These are phyloP conservation scores for Geotrupes spiniger DNA, from an alignment of 2,888 invertebrate species.

Conservation along the genomic window DNA sequence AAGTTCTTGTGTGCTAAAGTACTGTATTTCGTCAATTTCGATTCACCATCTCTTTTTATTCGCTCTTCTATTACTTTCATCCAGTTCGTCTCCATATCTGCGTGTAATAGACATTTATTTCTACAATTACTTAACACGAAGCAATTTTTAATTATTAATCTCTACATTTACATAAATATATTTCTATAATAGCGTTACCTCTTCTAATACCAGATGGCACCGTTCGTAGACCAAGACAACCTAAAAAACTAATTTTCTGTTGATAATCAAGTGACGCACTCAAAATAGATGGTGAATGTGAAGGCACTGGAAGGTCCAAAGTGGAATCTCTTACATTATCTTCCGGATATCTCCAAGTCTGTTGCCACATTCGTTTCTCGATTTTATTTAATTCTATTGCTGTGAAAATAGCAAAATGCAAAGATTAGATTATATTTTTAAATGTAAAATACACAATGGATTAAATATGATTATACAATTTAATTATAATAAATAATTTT, in stretches of 20 bases:
- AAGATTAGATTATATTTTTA: conserved; percentile 20
- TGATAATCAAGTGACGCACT: conserved; percentile 52
- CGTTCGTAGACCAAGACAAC: conserved; percentile 56
- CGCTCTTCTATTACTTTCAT: conserved; percentile 62
- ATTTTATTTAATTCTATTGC: conserved; percentile 61
- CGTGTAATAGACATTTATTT: background rate
- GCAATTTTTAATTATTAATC: background rate
- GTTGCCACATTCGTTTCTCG: conserved; percentile 55
- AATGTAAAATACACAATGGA: too few species aligned
- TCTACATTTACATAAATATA: background rate
- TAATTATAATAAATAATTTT: too few species aligned
- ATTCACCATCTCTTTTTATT: conserved; percentile 54
- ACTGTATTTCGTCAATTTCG: conserved; percentile 52
- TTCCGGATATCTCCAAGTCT: conserved; percentile 44
- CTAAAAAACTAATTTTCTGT: conserved; percentile 61
- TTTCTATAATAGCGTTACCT: conserved; percentile 49
- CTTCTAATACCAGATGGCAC: conserved; percentile 57
- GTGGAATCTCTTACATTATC: conserved; percentile 34
- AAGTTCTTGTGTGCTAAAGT: conserved; percentile 39
- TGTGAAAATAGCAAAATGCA: too few species aligned
- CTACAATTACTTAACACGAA: too few species aligned
- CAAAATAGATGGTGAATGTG: conserved; percentile 51
- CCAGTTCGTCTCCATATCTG: conserved; percentile 61
- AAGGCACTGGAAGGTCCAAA: conserved; percentile 54
- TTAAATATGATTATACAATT: too few species aligned